phyloP scores from a whole-genome alignment of 2,797 vertebrate genomes.

The Sebastolobus alascanus region DNA sequence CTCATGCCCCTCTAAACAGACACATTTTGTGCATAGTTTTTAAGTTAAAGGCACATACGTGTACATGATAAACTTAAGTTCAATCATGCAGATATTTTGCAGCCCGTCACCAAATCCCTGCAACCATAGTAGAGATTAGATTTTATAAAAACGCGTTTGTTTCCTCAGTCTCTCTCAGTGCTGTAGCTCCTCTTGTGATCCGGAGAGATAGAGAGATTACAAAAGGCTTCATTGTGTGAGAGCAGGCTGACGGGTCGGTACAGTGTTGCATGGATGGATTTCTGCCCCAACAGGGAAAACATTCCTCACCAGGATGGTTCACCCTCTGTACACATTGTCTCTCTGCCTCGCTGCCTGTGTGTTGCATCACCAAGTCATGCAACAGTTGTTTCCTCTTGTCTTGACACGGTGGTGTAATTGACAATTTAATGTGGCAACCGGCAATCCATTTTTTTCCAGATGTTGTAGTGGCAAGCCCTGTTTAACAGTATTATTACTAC shows the following conservation, averaged over 20 bases:
- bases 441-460: not conserved
- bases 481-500: not conserved
- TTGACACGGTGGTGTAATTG: not conserved
- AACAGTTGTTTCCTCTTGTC: not conserved
- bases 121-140: not conserved
- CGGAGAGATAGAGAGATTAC: conserved; percentile 28
- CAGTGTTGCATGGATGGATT: conserved; percentile 29
- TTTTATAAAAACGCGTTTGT: not conserved
- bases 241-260: conserved; percentile 23
- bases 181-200: conserved; percentile 24
- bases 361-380: conserved; percentile 69
- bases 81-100: not conserved
- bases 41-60: not conserved
- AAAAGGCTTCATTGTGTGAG: conserved; percentile 72
- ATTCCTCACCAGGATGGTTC: conserved; percentile 59
- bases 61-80: not conserved
- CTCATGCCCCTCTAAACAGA: not conserved
- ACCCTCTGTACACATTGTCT: conserved; percentile 48
- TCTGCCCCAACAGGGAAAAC: conserved; percentile 31
- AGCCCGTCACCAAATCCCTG: not conserved
- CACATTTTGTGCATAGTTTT: not conserved
- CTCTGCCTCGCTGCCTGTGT: conserved; percentile 5
- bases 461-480: conserved; percentile 28
- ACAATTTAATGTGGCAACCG: not conserved
- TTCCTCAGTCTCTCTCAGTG: not conserved